Base-by-base conservation (phyloP, 1,140 invertebrate species). In the Drosophila obscura region DNA sequence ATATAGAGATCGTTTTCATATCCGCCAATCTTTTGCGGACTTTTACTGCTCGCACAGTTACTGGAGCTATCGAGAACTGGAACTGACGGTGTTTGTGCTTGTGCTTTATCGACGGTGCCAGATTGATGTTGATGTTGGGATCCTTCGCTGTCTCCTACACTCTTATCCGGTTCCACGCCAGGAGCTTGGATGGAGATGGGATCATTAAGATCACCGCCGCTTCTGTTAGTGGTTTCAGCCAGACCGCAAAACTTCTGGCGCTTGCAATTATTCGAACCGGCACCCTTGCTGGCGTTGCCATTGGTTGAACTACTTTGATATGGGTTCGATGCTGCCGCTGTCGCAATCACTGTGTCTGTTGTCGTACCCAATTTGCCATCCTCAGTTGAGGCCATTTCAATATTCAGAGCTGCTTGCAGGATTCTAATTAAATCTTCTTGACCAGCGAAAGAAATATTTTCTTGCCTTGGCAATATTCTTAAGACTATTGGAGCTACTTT, bases 381-480 rank as follows among this genome's bases (percentile, higher is more conserved):
- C 49, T 50, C 66, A 49, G 58, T 68, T 46, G 77, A 80, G 56
- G 74, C 83, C 82, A 85, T 85, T 44, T 61, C 66, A 63, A 43
- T 19, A 16, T 31, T 39, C 35, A 51, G 28, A 7, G 56, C 41
- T 16, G 7, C 16, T 41, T 19, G 6, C 9, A 72, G 9, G 49
- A 53, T 11, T 46, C 5, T 24, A 5, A 56, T 55, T n/a, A 62
- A 49, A 48, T 24, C 31, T 16, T 56, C 15, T 15, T 39, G 35
- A 39, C 35, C 35, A 11, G 31, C 19, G 19, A 35, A 22, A 53
- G 19, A 15, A n/a, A 41, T 16, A 45, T 15, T 39, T 55, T 15
- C 13, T 16, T 15, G 15, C 24, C 8, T 74, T 11, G 26, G 26
- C 31, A 35, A 28, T 80, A 63, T 55, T 58, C 11, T 31, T 65